These are phyloP conservation scores for Pandemis cinnamomeana DNA, from an alignment of 2,888 invertebrate species.

Conservation along the genomic window DNA sequence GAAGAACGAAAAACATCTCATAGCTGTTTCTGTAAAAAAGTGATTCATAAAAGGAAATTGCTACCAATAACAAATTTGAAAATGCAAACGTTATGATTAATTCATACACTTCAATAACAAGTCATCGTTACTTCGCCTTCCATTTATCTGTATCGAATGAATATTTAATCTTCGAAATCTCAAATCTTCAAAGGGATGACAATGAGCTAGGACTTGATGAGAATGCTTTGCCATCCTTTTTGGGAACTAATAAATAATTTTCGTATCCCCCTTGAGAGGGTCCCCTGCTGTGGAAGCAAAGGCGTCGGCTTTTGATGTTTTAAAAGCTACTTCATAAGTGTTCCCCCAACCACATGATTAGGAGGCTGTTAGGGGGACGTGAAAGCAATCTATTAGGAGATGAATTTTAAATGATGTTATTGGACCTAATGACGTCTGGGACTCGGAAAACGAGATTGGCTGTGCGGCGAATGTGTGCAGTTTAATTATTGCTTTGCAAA, in stretches of 20 bases:
- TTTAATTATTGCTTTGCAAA: neutral
- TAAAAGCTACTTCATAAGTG: constrained; percentile 74
- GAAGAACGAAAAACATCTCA: too few relatives aligned
- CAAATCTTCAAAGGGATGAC: constrained; percentile 39
- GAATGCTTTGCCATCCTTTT: constrained; percentile 45
- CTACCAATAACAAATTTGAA: neutral
- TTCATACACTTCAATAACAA: neutral
- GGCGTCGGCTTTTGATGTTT: constrained; percentile 72
- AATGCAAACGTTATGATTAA: neutral
- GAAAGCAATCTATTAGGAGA: constrained; percentile 46
- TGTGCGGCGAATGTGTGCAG: constrained; percentile 7
- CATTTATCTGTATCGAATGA: constrained; percentile 15
- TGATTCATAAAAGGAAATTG: neutral
- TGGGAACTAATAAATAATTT: constrained; percentile 71
- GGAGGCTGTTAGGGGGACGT: constrained; percentile 64
- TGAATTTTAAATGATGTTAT: constrained; percentile 63
- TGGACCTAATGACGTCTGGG: constrained; percentile 43
- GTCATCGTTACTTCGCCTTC: neutral
- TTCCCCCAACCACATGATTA: constrained; percentile 71
- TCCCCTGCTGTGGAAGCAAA: constrained; percentile 50
- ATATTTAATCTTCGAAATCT: constrained; percentile 32
- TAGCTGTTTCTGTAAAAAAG: neutral
- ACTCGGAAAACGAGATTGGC: constrained; percentile 26
- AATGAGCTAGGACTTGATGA: constrained; percentile 35
- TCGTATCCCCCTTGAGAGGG: constrained; percentile 52